Base-by-base conservation (phyloP, 2,797 vertebrate species). In the Anableps anableps region DNA sequence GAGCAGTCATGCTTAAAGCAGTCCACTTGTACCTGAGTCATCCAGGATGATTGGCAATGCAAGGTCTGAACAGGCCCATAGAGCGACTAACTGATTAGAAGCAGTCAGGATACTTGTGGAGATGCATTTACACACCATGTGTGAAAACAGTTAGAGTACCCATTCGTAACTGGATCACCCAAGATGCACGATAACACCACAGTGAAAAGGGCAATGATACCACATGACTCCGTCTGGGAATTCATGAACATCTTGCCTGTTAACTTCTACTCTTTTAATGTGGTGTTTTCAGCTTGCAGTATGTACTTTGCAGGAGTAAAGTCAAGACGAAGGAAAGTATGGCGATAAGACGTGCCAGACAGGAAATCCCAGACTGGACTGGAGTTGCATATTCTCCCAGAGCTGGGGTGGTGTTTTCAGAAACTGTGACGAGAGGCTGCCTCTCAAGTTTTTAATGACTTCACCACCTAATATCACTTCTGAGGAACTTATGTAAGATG, bases 311-410 rank as follows among this genome's bases (percentile, higher is more conserved):
- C 78, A 82, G 58, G 71, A 82, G 74, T 58, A 84, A 78, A 76
- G 45, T 80, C 80, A 78, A 81, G 55, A 45, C 79, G 66, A 80
- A 72, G 47, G 47, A 90, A 82, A 81, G 76, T 78, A 31, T 73
- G 79, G 79, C 58, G 72, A 80, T 75, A 83, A 47, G 71, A 82
- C 58, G 21, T 79, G 41, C 55, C 68, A 72, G 77, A 85, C 89
- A 91, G 90, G 87, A 92, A 90, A 88, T 86, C 85, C 80, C 75
- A 76, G 36, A 84, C 75, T 82, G 47, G 43, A 83, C 72, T 68
- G 53, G 80, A 84, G 82, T 83, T 72, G 78, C 76, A 79, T 77
- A 21, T 34, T 72, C 72, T 83, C 79, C 9, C 62, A 77, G 62
- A 80, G 82, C 76, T 71, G 85, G 88, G 88, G 82, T 83, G 85